Conservation (phyloP, 2,888 invertebrate species). For the Cephus nigrinus region DNA sequence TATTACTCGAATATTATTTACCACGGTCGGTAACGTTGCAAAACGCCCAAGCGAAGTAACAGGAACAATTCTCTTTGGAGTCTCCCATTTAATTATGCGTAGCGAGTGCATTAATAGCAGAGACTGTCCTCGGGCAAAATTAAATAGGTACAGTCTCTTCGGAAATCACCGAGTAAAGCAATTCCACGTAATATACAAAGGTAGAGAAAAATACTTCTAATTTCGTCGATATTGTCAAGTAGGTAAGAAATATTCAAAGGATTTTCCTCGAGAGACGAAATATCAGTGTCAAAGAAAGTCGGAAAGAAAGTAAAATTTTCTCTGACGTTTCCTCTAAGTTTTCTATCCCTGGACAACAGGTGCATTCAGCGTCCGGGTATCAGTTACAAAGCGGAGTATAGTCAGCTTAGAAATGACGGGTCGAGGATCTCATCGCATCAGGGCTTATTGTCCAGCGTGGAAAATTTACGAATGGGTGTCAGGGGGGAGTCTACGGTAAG, state of each 20-base stretch:
- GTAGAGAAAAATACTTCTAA: neutral
- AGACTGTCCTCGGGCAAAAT: neutral
- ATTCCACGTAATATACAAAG: neutral
- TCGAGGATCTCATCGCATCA: conserved; percentile 16
- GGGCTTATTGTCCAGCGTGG: conserved; percentile 35
- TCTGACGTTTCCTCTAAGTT: neutral
- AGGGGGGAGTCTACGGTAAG: neutral
- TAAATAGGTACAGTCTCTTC: neutral
- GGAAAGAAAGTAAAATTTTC: neutral
- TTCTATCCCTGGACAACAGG: conserved; percentile 18
- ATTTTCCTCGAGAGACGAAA: neutral
- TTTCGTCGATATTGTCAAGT: neutral
- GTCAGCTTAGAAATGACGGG: conserved; percentile 11
- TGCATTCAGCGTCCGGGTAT: conserved; percentile 35
- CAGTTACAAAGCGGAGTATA: conserved; percentile 43
- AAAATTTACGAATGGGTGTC: conserved; percentile 43
- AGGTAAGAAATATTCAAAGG: neutral
- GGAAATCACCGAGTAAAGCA: neutral
- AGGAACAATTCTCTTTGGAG: neutral
- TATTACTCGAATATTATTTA: neutral
- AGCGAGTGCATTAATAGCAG: neutral
- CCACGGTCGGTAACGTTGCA: neutral
- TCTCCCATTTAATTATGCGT: neutral
- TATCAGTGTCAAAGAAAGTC: neutral
- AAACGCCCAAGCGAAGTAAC: neutral